phyloP scores from a whole-genome alignment of 2,797 vertebrate species.

The Acipenser ruthenus region DNA sequence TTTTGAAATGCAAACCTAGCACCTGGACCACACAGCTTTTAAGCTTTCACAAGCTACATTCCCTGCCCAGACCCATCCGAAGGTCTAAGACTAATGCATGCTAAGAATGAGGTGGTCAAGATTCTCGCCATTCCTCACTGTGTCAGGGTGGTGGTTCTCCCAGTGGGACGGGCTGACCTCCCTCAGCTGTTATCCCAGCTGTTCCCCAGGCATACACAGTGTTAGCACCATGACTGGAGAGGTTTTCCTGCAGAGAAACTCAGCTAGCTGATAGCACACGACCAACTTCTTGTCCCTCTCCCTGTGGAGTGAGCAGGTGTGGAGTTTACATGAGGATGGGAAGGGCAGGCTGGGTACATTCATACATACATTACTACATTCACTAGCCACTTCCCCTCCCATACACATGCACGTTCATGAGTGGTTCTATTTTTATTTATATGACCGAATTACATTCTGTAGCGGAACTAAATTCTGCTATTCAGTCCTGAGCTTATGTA shows the following conservation, averaged over 20 bases:
- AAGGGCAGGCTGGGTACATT: background rate
- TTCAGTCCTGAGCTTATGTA: too few relatives aligned
- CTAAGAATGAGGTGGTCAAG: background rate
- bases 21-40: too few relatives aligned
- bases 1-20: too few relatives aligned
- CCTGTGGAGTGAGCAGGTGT: constrained; percentile 4
- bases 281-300: constrained; percentile 24
- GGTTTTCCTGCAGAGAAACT: background rate
- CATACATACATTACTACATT: too few relatives aligned
- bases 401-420: too few relatives aligned
- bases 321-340: background rate
- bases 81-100: background rate
- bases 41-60: too few relatives aligned
- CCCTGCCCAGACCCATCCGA: too few relatives aligned
- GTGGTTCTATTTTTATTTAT: too few relatives aligned
- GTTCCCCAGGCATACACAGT: constrained; percentile 25
- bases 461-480: too few relatives aligned
- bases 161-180: background rate
- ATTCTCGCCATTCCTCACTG: background rate
- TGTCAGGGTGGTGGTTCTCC: background rate
- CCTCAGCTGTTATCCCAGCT: constrained; percentile 38
- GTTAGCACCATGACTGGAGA: constrained; percentile 16
- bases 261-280: too few relatives aligned
- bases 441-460: too few relatives aligned
- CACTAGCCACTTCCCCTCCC: too few relatives aligned